Conservation (phyloP, 2,113 vertebrate genomes). For the Alouatta palliata region DNA sequence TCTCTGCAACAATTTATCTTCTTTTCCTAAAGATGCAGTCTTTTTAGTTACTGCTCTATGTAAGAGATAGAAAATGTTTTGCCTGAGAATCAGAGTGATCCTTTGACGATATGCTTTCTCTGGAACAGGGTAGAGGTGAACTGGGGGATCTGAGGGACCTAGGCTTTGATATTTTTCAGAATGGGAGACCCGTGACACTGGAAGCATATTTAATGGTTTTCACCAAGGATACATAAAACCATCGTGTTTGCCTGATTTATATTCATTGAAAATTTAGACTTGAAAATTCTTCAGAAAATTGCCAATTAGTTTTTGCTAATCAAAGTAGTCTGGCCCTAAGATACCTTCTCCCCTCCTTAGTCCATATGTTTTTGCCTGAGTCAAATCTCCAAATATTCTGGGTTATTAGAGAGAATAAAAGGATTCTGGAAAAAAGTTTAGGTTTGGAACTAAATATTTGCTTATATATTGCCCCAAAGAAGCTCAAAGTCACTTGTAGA, state of each 20-base stretch:
- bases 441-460: background rate
- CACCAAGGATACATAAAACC: background rate
- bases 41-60: background rate
- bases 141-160: too few relatives aligned
- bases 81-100: background rate
- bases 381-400: background rate
- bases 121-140: background rate
- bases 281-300: slow-evolving; percentile 26
- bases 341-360: background rate
- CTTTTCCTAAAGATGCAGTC: background rate
- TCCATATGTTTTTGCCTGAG: background rate
- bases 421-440: background rate
- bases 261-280: background rate
- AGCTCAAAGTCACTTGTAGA: background rate
- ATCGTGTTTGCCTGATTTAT: background rate
- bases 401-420: background rate
- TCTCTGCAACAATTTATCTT: background rate
- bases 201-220: background rate
- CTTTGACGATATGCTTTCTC: background rate
- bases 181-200: background rate
- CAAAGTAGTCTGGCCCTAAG: background rate
- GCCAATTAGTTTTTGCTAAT: background rate
- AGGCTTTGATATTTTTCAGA: background rate
- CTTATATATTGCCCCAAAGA: background rate
- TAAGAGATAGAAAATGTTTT: background rate